Conservation (phyloP, 2,797 vertebrate genomes). For the Choloepus didactylus region DNA sequence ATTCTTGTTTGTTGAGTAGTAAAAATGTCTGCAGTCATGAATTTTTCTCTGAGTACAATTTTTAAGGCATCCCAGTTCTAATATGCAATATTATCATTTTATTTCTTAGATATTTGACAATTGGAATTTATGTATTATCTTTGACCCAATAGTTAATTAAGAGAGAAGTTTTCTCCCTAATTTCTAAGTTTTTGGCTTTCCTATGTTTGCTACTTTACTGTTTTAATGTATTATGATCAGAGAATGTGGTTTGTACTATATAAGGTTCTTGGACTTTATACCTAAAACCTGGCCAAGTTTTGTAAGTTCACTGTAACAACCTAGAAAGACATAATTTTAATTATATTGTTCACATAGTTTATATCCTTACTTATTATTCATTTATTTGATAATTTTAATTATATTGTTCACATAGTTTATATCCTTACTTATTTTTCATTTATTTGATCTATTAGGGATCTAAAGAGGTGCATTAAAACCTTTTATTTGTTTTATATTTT, state of each 20-base stretch:
- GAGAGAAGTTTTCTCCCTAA: background rate
- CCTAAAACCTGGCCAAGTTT: slow-evolving; percentile 64
- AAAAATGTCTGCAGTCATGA: background rate
- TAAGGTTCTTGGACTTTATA: slow-evolving; percentile 62
- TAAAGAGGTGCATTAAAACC: slow-evolving; percentile 61
- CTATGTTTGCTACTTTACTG: slow-evolving; percentile 41
- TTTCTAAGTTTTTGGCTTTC: slow-evolving; percentile 54
- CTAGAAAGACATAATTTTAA: background rate
- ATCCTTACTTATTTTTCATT: slow-evolving; percentile 57
- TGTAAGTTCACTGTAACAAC: slow-evolving; percentile 44
- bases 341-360: slow-evolving; percentile 59
- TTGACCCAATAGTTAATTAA: slow-evolving; percentile 56
- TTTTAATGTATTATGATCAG: slow-evolving; percentile 52
- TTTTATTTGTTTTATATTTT: slow-evolving; percentile 65
- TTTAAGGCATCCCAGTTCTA: slow-evolving; percentile 33
- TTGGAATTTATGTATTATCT: slow-evolving; percentile 32
- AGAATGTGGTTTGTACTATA: slow-evolving; percentile 48
- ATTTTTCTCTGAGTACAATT: slow-evolving; percentile 22
- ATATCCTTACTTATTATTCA: slow-evolving; percentile 59
- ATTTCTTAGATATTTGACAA: slow-evolving; percentile 37
- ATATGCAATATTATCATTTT: slow-evolving; percentile 28
- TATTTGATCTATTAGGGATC: slow-evolving; percentile 37
- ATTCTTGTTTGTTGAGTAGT: slow-evolving; percentile 24
- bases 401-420: slow-evolving; percentile 63
- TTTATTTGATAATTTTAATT: slow-evolving; percentile 61